These are phyloP conservation scores for Brachystomella parvula DNA, from an alignment of 1,140 invertebrate genomes.

Conservation along the genomic window DNA sequence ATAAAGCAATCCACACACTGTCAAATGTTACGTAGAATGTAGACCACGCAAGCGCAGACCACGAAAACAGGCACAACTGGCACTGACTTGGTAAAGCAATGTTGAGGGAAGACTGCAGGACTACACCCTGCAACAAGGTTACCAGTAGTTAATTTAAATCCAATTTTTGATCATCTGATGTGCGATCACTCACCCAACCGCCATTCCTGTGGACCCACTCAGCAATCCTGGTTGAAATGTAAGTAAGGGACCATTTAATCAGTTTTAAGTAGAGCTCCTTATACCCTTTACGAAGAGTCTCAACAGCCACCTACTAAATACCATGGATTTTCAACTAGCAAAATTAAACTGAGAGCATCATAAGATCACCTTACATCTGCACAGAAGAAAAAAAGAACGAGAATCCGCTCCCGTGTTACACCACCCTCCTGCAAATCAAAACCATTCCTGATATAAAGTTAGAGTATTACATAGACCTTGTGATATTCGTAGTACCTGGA, in stretches of 20 bases:
- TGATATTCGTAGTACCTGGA: too few relatives aligned
- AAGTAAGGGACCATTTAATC: constrained; percentile 42
- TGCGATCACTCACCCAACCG: constrained; percentile 39
- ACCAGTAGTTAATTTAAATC: not conserved
- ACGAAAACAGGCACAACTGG: constrained; percentile 30
- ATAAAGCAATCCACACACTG: too few relatives aligned
- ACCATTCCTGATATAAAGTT: constrained; percentile 9
- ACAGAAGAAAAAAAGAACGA: constrained; percentile 47
- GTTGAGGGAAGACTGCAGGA: constrained; percentile 26
- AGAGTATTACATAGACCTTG: not conserved
- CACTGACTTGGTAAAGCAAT: constrained; percentile 30
- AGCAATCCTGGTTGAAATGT: constrained; percentile 40
- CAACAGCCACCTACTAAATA: too few relatives aligned
- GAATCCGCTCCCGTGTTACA: constrained; percentile 43
- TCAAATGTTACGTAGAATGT: constrained; percentile 27
- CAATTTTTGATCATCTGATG: not conserved
- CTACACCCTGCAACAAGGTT: constrained; percentile 20
- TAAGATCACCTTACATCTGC: too few relatives aligned
- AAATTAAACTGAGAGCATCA: too few relatives aligned
- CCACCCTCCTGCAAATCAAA: constrained; percentile 36
- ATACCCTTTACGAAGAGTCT: constrained; percentile 33
- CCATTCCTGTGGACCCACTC: constrained; percentile 41
- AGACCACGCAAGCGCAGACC: constrained; percentile 30
- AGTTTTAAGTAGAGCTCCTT: constrained; percentile 38
- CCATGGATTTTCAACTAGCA: too few relatives aligned